Base-by-base conservation (phyloP, 2,888 invertebrate species). In the Trichogramma evanescens region DNA sequence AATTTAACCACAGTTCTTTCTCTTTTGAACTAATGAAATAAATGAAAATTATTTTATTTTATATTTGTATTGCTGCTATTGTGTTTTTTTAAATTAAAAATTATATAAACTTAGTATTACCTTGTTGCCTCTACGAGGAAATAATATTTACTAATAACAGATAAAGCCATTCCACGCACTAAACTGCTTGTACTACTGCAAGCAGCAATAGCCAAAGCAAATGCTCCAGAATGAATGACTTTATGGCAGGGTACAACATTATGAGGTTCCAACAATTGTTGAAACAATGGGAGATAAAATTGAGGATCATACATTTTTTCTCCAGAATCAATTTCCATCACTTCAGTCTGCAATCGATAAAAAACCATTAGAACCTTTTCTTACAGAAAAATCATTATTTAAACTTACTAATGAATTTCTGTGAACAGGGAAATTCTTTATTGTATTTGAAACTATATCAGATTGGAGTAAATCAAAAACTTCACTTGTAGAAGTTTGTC, bases 281-380 rank as follows among this genome's bases (percentile, higher is more conserved):
- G 85, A 73, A 95, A 83, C 7, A 93, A 74, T 0, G 93, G 90
- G 57, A 94, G 80, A 66, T 93, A 80, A 74, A 93, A 95, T 40
- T 87, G 82, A 1, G 94, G 89, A 79, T 95, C 94, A 69, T 95
- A 95, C 56, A 89, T 80, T 4, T 81, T 76, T 50, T 78, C 74
- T 56, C 70, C 71, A 50, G 50, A 43, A 66, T 49, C 53, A 71
- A 46, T 52, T 50, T 66, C 58, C 63, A 52, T 61, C 68, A 69
- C 71, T 67, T 54, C 50, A 71, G 67, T 53, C 58, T 57, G 26
- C 39, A 51, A 39, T 38, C 26, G 39, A 54, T 26, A 54, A 26
- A 44, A 45, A 54, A 54, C 45, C 8, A 45, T 8, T 39, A 8
- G 1, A 50, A 38, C 4, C 38, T 39, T 50, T 50, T 50, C 10